Base-by-base conservation (phyloP, 2,888 invertebrate genomes). In the Brachynemurus nebulosus region DNA sequence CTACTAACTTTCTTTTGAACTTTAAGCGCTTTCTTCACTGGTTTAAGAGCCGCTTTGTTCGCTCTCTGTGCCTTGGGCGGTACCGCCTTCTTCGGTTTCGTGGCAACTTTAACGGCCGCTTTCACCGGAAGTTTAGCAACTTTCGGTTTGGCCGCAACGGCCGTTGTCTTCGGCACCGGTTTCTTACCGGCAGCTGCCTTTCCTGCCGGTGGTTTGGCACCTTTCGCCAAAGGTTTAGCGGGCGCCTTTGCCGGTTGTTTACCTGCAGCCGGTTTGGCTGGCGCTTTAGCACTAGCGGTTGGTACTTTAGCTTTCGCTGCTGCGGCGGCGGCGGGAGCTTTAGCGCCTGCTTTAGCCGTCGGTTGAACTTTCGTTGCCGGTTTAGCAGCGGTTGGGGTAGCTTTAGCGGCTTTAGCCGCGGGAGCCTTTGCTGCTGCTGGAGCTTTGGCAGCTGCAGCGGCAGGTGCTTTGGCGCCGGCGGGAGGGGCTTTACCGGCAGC, bases 21-120 rank as follows among this genome's bases (percentile, higher is more conserved):
- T 63, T 84, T 86, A 52, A 86, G 75, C 45, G 92, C 92, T 60
- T 86, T 88, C 42, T 77, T 71, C 49, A 86, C 65, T 61, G 47
- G 64, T 60, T 51, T 70, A 73, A 16, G 8, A 7, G 23, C 19
- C 6, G 37, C 27, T 44, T 44, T 44, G n/a, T 66, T 68, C 40
- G 70, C 72, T 59, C 73, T 75, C 52, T 71, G 68, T 42, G 61
- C 61, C 53, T 71, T 72, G 21, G 68, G 66, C 1, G 69, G 65
- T 11, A 69, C 71, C 62, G 67, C 68, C 48, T 67, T 68, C 55
- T 76, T 74, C 1, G 70, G 66, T 51, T 70, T 69, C 45, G 72
- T 69, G 11, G 64, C 50, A 52, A 71, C 68, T 54, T 74, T 73
- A 38, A 69, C 67, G 38, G 70, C 69, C 51, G 71, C 67, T 55